Base-by-base conservation (phyloP, 2,888 invertebrate genomes). In the Caenorhabditis sulstoni region DNA sequence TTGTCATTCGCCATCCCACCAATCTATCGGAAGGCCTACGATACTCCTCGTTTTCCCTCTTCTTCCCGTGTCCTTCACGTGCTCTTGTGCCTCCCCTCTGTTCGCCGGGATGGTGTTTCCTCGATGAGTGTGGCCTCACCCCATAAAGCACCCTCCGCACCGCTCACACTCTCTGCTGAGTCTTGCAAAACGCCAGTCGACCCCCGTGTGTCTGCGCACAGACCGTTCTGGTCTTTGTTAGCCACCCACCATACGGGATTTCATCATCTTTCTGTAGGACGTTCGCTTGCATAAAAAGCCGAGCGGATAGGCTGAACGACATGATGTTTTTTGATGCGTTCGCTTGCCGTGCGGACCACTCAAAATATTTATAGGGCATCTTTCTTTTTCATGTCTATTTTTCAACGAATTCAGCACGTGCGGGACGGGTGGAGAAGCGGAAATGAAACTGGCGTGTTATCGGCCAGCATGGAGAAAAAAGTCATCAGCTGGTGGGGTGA, bases 401-500 rank as follows among this genome's bases (percentile, higher is more conserved):
- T 7, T 29, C 4, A 7, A 29, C 3, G 29, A 29, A 5, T 29
- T 29, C 66, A 55, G 55, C 55, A 45, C 29, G 16, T 11, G 29
- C 47, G n/a, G 18, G 7, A 29, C 29, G 29, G 29, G n/a, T 5
- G 29, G 29, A 29, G 49, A 53, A 57, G 39, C 37, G 39, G 55
- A 50, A 52, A 41, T 41, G 52, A 53, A 23, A 44, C 23, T 23
- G 55, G 41, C 39, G 52, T 37, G 23, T 45, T 8, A 29, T 45
- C 47, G 53, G 52, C 23, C n/a, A n/a, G n/a, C n/a, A n/a, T n/a
- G n/a, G n/a, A n/a, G 44, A 39, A 7, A 29, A 29, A 29, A 29
- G 7, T 29, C 20, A 70, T 47, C 71, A 71, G 71, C 71, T 71
- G 70, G 70, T 70, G 70, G 70, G 61, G 62, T 70, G 71, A 71